Conservation (phyloP, 2,888 invertebrate genomes). For the Urechis unicinctus region DNA sequence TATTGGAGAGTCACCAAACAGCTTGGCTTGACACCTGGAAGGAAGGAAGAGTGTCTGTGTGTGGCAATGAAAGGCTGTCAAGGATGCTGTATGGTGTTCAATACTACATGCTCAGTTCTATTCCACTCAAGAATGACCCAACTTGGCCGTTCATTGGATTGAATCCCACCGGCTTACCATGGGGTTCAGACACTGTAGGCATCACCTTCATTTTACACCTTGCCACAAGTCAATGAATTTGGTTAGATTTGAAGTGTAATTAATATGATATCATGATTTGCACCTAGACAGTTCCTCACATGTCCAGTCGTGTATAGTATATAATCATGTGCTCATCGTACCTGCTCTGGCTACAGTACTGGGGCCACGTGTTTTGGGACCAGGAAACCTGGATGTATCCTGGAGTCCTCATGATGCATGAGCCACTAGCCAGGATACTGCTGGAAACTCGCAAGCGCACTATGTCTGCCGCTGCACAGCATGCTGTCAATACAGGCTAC, state of each 20-base stretch:
- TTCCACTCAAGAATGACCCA: slow-evolving; percentile 29
- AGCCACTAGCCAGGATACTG: slow-evolving; percentile 31
- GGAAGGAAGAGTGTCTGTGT: slow-evolving; percentile 36
- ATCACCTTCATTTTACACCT: background rate
- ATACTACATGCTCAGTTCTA: slow-evolving; percentile 43
- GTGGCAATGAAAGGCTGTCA: slow-evolving; percentile 31
- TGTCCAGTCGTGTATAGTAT: too few species aligned
- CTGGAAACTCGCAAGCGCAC: slow-evolving; percentile 36
- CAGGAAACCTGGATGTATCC: slow-evolving; percentile 51
- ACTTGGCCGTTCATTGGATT: slow-evolving; percentile 40
- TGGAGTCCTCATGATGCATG: slow-evolving; percentile 33
- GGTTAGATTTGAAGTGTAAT: too few species aligned
- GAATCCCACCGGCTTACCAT: slow-evolving; percentile 43
- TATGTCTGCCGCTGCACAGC: slow-evolving; percentile 28
- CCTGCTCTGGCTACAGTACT: slow-evolving; percentile 19
- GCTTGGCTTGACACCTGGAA: slow-evolving; percentile 39
- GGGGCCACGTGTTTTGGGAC: slow-evolving; percentile 50
- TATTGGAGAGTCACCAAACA: slow-evolving; percentile 24
- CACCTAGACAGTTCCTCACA: too few species aligned
- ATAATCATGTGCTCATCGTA: too few species aligned
- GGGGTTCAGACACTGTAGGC: slow-evolving; percentile 25
- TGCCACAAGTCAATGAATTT: background rate
- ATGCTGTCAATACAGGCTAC: slow-evolving; percentile 29
- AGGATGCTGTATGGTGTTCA: slow-evolving; percentile 32
- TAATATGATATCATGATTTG: too few species aligned